phyloP scores from a whole-genome alignment of 2,797 vertebrate genomes.

The Danio kyathit region DNA sequence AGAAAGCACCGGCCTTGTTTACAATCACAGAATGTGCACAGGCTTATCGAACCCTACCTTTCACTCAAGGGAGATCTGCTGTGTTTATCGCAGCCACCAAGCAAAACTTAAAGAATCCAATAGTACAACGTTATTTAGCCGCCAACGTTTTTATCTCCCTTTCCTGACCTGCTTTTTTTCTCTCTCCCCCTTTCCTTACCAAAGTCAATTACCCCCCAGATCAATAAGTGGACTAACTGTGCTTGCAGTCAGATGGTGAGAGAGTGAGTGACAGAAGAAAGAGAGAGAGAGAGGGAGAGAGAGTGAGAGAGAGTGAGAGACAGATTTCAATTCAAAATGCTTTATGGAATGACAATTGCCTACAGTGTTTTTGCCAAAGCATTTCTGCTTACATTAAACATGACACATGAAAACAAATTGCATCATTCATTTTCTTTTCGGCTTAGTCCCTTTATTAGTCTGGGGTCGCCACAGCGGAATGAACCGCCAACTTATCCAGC shows the following conservation, averaged over 20 bases:
- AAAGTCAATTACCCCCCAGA: slow-evolving; percentile 71
- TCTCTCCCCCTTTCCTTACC: slow-evolving; percentile 5
- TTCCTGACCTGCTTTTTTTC: slow-evolving; percentile 32
- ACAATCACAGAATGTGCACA: slow-evolving; percentile 32
- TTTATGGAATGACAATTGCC: neutral
- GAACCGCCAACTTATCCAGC: no score
- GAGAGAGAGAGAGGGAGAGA: neutral
- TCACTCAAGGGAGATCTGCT: slow-evolving; percentile 30
- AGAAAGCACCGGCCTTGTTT: neutral
- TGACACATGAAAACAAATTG: no score
- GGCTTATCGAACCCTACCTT: slow-evolving; percentile 60
- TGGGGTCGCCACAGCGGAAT: no score
- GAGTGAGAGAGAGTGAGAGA: neutral
- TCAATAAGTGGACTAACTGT: slow-evolving; percentile 68
- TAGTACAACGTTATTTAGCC: slow-evolving; percentile 39
- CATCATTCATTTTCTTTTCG: no score
- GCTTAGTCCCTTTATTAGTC: no score
- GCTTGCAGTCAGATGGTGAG: slow-evolving; percentile 22
- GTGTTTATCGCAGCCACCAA: slow-evolving; percentile 41
- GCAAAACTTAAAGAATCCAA: slow-evolving; percentile 32
- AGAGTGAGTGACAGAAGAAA: neutral
- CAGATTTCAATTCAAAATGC: no score
- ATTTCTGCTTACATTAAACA: no score
- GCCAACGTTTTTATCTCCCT: slow-evolving; percentile 48
- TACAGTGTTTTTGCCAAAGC: no score